Percentiles rank a stretch among this genome's conserved stretches.
These are phyloP conservation scores for Nephila pilipes DNA, from an alignment of 1,140 invertebrate species.

Conservation along the genomic window DNA sequence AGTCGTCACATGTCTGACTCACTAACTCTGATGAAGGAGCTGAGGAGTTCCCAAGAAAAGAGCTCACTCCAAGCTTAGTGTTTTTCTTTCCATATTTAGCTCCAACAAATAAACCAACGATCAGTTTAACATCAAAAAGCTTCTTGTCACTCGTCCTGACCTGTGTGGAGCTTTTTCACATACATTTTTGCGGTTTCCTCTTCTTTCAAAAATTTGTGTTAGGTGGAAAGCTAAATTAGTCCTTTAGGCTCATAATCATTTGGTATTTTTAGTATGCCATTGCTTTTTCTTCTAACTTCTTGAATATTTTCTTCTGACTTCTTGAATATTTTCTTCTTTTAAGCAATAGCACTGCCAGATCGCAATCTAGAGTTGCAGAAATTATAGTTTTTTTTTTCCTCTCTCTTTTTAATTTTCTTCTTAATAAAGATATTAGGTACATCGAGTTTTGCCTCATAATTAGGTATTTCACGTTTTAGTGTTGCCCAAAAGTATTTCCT, in stretches of 20 bases:
- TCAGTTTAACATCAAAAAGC: neutral
- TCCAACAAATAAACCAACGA: constrained; percentile 17
- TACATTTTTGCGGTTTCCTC: neutral
- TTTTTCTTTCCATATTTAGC: constrained; percentile 41
- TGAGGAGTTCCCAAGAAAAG: neutral
- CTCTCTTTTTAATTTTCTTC: too few relatives aligned
- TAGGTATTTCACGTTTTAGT: too few relatives aligned
- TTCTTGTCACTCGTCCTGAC: constrained; percentile 23
- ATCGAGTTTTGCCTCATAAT: too few relatives aligned
- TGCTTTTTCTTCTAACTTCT: neutral
- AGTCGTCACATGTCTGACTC: neutral
- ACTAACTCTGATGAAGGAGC: neutral
- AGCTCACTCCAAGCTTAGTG: neutral
- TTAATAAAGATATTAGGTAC: too few relatives aligned
- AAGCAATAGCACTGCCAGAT: too few relatives aligned
- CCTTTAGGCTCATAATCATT: neutral
- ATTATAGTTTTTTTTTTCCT: too few relatives aligned
- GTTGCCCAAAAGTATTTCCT: too few relatives aligned
- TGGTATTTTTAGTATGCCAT: constrained; percentile 2
- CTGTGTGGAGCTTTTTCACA: neutral
- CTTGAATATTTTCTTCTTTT: too few relatives aligned
- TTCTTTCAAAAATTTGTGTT: neutral
- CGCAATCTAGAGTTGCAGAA: too few relatives aligned
- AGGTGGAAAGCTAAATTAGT: neutral
- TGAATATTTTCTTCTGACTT: too few relatives aligned